Evolutionary conservation across 2,888 invertebrate species (phyloP), one percentile per base, ranked within the genome.

Genomic region (Dinocampus coccinellae): DNA sequence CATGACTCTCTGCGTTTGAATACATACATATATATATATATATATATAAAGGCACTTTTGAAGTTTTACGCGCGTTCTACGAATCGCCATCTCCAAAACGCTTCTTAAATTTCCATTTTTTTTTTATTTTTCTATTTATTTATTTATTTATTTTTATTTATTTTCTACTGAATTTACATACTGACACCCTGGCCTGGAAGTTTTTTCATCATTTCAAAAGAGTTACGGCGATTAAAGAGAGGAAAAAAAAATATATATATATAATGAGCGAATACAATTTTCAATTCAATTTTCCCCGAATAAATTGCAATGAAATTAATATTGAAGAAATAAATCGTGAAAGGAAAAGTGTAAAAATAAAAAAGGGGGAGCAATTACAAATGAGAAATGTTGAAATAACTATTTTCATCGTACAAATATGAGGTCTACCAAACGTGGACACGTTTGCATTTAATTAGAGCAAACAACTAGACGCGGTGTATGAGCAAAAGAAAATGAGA

Each of bases 391-490:
- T 10, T 4, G 16, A 75, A 78, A 77, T 79, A 76, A 77, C 75
- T 76, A 80, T 80, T n/a, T 77, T 76, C 69, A 68, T 57, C 70
- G 52, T 72, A 74, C 71, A 77, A 78, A 76, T 72, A 75, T 73
- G 34, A 71, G 71, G 68, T 67, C 20, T 34, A 22, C 10, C 16
- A 1, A 26, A 26, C 13, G 47, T 73, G 74, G 47, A 72, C 67
- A 55, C 75, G 77, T 78, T 75, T 77, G 75, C 73, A 73, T 78
- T 78, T 78, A 75, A 78, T 78, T 74, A 74, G 69, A 64, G 73
- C 73, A 73, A 76, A 78, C 66, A 24, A 53, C 11, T 16, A 61
- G 52, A 29, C 10, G n/a, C 24, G 20, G 36, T 42, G 39, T 33
- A 22, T 33, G 20, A 47, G 24, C n/a, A 66, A 16, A 39, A 66